phyloP scores from a whole-genome alignment of 2,888 invertebrate species.

The Heteropelma amictum region DNA sequence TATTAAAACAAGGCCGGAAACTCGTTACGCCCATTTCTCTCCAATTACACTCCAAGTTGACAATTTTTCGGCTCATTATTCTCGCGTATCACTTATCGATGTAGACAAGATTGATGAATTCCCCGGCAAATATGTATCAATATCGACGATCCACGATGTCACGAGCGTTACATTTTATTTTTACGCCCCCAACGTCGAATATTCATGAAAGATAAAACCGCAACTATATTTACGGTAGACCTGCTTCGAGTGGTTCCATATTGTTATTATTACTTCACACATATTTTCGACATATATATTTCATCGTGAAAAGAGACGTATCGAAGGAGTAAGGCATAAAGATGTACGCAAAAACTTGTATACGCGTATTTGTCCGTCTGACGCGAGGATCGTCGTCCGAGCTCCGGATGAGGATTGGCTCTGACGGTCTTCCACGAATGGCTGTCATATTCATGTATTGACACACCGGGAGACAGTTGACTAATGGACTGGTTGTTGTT shows the following conservation, averaged over 20 bases:
- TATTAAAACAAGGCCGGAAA: too few relatives aligned
- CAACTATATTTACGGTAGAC: constrained; percentile 25
- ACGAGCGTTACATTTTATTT: not conserved
- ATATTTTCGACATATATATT: constrained; percentile 20
- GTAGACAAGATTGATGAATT: constrained; percentile 26
- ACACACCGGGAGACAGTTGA: constrained; percentile 75
- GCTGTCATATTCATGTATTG: constrained; percentile 78
- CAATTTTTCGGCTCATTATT: not conserved
- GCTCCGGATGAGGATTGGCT: constrained; percentile 59
- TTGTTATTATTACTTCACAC: not conserved
- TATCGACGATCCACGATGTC: constrained; percentile 8
- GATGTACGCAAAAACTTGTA: not conserved
- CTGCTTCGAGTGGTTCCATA: constrained; percentile 16
- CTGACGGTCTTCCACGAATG: constrained; percentile 63
- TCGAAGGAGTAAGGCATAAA: constrained; percentile 20
- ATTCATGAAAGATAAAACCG: constrained; percentile 43
- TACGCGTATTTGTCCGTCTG: constrained; percentile 1
- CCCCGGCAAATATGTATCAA: constrained; percentile 36
- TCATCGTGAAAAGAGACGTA: constrained; percentile 20
- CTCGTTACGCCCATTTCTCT: not conserved
- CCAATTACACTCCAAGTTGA: not conserved
- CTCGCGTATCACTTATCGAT: not conserved
- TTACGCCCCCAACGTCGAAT: constrained; percentile 15
- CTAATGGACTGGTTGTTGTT: constrained; percentile 78
- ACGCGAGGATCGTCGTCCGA: constrained; percentile 53